A percentile compares a stretch with the other conserved stretches of the same genome.
These are phyloP conservation scores for Tragelaphus buxtoni DNA, from an alignment of 2,113 vertebrate genomes.

Conservation along the genomic window DNA sequence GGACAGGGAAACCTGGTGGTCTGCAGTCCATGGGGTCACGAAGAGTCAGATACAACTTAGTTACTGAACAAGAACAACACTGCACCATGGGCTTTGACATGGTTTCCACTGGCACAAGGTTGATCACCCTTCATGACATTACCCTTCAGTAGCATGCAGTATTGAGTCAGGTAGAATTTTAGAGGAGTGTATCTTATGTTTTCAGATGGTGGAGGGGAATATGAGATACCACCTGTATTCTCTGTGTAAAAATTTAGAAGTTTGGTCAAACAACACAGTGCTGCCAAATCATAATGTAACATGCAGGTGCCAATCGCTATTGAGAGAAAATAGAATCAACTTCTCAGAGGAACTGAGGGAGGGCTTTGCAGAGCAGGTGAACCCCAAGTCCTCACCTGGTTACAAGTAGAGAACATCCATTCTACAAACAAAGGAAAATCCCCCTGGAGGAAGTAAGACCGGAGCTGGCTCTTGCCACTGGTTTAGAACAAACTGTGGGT, in stretches of 20 bases:
- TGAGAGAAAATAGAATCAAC: neutral
- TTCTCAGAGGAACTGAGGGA: neutral
- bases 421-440: neutral
- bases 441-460: neutral
- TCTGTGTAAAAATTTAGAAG: neutral
- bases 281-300: neutral
- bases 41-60: neutral
- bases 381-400: neutral
- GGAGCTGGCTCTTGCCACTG: neutral
- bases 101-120: neutral
- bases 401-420: neutral
- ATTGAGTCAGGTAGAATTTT: neutral
- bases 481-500: neutral
- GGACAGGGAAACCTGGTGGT: neutral
- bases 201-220: neutral
- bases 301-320: neutral
- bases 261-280: neutral
- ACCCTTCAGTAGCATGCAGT: accelerated
- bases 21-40: neutral
- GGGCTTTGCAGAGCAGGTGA: neutral
- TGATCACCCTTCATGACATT: neutral
- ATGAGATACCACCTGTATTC: neutral
- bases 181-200: neutral
- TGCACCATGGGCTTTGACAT: neutral
- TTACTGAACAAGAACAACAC: neutral